Conservation (phyloP, 1,140 invertebrate species). For the Leptinotarsa texana region DNA sequence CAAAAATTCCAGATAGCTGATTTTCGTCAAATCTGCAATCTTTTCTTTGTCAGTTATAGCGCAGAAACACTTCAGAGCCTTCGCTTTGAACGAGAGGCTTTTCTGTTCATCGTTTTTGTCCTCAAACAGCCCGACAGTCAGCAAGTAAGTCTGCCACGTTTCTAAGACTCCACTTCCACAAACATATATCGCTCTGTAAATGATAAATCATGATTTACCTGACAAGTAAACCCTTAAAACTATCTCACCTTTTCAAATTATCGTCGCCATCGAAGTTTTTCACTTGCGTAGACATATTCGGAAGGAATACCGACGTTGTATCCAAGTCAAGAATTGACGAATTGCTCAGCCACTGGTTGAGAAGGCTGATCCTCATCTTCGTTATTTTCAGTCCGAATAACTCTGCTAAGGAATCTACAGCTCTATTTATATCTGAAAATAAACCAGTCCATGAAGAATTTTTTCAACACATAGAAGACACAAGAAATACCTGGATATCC, state of each 20-base stretch:
- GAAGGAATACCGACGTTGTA: neutral
- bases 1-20: slow-evolving; percentile 39
- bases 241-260: slow-evolving; percentile 40
- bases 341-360: slow-evolving; percentile 36
- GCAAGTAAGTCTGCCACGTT: slow-evolving; percentile 38
- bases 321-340: slow-evolving; percentile 31
- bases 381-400: slow-evolving; percentile 39
- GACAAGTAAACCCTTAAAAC: neutral
- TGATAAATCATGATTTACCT: neutral
- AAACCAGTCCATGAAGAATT: neutral
- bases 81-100: slow-evolving; percentile 37
- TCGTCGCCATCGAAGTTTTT: slow-evolving; percentile 13
- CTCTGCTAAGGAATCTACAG: slow-evolving; percentile 43
- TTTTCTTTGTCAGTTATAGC: slow-evolving; percentile 40
- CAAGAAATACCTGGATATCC: slow-evolving; percentile 41
- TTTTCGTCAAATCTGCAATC: slow-evolving; percentile 33
- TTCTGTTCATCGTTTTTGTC: slow-evolving; percentile 23
- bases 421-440: slow-evolving; percentile 49
- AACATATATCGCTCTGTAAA: slow-evolving; percentile 37
- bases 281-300: slow-evolving; percentile 18
- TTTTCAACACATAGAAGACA: neutral
- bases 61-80: slow-evolving; percentile 46
- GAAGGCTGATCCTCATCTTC: slow-evolving; percentile 31
- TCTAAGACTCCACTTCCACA: slow-evolving; percentile 33
- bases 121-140: slow-evolving; percentile 32